These are phyloP conservation scores for Balaenoptera acutorostrata DNA, from an alignment of 2,113 vertebrate genomes.

Conservation along the genomic window DNA sequence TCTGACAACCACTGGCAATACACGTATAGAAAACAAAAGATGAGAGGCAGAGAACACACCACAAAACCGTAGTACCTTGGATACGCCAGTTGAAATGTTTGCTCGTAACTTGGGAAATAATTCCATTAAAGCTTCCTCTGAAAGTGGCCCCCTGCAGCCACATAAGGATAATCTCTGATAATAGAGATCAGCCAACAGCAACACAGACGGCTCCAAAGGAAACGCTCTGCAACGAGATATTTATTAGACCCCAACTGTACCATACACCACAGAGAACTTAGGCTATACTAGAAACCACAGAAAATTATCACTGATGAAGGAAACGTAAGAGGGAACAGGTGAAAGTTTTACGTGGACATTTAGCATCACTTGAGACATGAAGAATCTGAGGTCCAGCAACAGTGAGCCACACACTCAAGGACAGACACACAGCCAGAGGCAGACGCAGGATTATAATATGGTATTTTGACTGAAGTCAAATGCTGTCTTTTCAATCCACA, in stretches of 20 bases:
- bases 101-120: conserved; percentile 85
- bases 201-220: conserved; percentile 86
- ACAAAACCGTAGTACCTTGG: conserved; percentile 84
- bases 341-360: neutral
- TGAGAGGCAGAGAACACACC: neutral
- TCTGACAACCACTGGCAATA: neutral
- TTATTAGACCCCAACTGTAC: neutral
- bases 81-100: conserved; percentile 91
- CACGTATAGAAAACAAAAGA: neutral
- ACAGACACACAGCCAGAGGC: neutral
- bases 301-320: neutral
- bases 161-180: conserved; percentile 90
- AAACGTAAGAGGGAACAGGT: neutral
- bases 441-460: neutral
- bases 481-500: neutral
- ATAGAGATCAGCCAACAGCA: conserved; percentile 94
- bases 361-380: neutral
- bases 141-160: conserved; percentile 87
- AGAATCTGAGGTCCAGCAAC: neutral
- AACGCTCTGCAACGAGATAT: conserved; percentile 81
- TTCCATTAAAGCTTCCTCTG: conserved; percentile 86
- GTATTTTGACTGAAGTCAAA: neutral
- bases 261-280: neutral
- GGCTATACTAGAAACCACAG: neutral
- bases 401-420: neutral